Conservation (phyloP, 2,888 invertebrate species). For the Leistus spinibarbis region DNA sequence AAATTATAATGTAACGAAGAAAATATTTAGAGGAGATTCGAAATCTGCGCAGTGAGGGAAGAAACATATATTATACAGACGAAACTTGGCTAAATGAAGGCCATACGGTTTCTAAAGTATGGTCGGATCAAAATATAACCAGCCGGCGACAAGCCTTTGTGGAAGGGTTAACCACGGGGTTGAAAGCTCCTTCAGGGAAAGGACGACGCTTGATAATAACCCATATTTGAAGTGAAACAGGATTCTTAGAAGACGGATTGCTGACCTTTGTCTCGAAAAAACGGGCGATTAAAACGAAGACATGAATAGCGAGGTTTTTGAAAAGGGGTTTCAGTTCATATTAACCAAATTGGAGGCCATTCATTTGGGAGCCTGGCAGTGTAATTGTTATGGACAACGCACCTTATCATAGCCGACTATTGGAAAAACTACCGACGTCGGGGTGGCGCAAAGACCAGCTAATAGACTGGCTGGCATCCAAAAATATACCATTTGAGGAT, state of each 20-base stretch:
- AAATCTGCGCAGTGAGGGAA: neutral
- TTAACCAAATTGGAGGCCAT: conserved; percentile 14
- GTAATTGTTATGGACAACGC: conserved; percentile 27
- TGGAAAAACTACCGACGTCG: neutral
- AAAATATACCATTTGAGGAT: conserved; percentile 2
- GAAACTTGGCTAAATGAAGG: conserved; percentile 37
- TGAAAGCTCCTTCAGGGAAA: conserved; percentile 41
- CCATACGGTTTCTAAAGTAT: conserved; percentile 16
- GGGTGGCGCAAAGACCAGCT: neutral
- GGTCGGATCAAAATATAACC: conserved; percentile 5
- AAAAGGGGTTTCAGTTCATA: conserved; percentile 11
- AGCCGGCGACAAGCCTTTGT: conserved; percentile 23
- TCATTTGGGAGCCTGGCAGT: no score
- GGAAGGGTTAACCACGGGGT: conserved; percentile 37
- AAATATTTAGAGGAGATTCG: neutral
- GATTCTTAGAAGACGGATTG: conserved; percentile 16
- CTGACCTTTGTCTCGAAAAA: conserved; percentile 10
- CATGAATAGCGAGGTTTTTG: conserved; percentile 14
- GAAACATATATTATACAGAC: conserved; percentile 34
- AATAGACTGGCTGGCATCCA: conserved; percentile 8
- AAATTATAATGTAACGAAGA: conserved; percentile 22
- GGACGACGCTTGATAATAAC: conserved; percentile 1
- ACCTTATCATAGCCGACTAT: conserved; percentile 15
- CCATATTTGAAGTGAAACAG: neutral
- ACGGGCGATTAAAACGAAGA: conserved; percentile 12